A percentile compares a stretch with the other conserved stretches of the same genome.
phyloP scores from a whole-genome alignment of 2,888 invertebrate species.

The Drosophila nigricruria region DNA sequence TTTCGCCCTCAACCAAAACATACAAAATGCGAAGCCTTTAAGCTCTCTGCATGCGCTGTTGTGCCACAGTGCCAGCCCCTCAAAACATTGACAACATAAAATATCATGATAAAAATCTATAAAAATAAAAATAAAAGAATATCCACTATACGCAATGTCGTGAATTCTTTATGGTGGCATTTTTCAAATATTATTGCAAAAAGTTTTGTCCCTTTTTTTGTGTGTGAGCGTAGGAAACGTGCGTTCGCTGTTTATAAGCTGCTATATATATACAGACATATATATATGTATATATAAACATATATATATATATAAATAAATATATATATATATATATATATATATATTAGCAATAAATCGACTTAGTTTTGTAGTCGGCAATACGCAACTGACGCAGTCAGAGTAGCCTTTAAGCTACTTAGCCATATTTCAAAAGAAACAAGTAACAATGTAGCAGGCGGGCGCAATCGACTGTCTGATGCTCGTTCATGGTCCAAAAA shows the following conservation, averaged over 20 bases:
- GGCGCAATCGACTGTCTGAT: neutral
- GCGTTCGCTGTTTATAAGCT: slow-evolving; percentile 44
- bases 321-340: neutral
- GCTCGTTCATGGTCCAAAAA: neutral
- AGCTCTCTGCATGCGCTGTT: slow-evolving; percentile 17
- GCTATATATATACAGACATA: neutral
- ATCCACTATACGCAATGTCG: slow-evolving; percentile 30
- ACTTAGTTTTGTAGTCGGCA: slow-evolving; percentile 19
- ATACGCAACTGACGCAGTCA: slow-evolving; percentile 37
- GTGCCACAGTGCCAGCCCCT: too few species aligned
- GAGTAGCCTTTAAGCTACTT: slow-evolving; percentile 70
- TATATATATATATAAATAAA: neutral
- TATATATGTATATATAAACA: neutral
- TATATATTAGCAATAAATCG: slow-evolving; percentile 33
- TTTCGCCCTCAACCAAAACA: neutral
- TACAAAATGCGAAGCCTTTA: neutral
- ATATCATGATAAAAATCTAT: slow-evolving; percentile 9
- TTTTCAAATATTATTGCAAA: slow-evolving; percentile 55
- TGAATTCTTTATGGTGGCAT: slow-evolving; percentile 47
- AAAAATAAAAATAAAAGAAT: slow-evolving; percentile 1
- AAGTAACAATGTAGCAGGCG: neutral
- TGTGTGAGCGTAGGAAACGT: slow-evolving; percentile 16
- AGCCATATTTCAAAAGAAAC: slow-evolving; percentile 37
- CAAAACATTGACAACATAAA: slow-evolving; percentile 8
- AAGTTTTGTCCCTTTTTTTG: slow-evolving; percentile 11